Evolutionary conservation across 2,797 vertebrate species (phyloP), one percentile per base, ranked within the genome.

Genomic region (Halcyon chelicuti): DNA sequence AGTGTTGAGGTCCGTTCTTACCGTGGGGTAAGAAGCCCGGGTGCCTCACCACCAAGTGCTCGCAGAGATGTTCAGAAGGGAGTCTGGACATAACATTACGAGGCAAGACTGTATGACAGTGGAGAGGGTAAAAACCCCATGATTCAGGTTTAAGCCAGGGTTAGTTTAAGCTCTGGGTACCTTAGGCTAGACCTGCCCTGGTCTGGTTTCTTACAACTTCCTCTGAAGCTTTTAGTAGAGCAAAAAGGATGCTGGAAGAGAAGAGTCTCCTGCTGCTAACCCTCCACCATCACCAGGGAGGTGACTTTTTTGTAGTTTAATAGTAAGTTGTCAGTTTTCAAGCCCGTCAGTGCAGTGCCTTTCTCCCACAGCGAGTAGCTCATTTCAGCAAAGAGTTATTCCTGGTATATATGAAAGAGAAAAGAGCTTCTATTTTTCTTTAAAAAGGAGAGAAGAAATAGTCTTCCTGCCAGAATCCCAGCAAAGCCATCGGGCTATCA

Each of bases 211-310:
- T 85, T 39, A 22, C 65, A 82, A 7, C 67, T 61, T 37, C n/a
- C 57, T 90, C 80, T 85, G 84, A 79, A 63, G 81, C 63, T 80
- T 82, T 85, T 19, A 67, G 63, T 29, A 4, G 17, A 35, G 81
- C 29, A 18, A 40, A 57, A 89, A 18, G 20, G 78, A 54, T 49
- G 81, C 81, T 82, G 67, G 51, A 57, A 55, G 58, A 88, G 80
- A 89, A 61, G 72, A 84, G 42, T 3, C 37, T 66, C 93, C 92
- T 83, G 88, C 93, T 94, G 94, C 58, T 81, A 33, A 70, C 46
- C 33, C 52, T 77, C n/a, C 75, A 23, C 22, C 75, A 58, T 14
- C 88, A 9, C 62, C 40, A 51, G 40, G 72, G 90, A 88, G 49
- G 88, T 51, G 90, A 44, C 54, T 75, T 65, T 57, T 82, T 29